Evolutionary conservation across 2,888 invertebrate genomes (phyloP), one percentile per base, ranked within the genome.

Genomic region (Apamea crenata): DNA sequence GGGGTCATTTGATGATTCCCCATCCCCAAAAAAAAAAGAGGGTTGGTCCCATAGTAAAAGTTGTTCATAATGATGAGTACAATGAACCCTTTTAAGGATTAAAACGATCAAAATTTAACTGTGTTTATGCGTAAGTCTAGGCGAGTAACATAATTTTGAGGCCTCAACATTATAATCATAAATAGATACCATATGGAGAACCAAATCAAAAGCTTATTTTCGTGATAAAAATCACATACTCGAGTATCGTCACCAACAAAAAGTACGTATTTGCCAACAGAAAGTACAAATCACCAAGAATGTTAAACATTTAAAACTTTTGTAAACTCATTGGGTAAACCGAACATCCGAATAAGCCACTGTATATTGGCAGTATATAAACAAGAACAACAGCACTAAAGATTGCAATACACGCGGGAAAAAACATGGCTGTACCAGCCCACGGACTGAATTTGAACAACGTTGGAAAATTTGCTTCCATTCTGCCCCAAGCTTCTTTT

Each of bases 351-450:
- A 80, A 84, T 79, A 79, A 84, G 32, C 47, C 71, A 25, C 69
- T 50, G 21, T 73, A 69, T 80, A 81, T 80, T 65, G 77, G 70
- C 67, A 70, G 67, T 79, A 66, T 78, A 83, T 77, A 82, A 84
- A 87, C 67, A 77, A 82, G 72, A 87, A 82, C 74, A 87, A 81
- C 80, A 70, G 53, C 78, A 85, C 69, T 89, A 85, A 88, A 89
- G 88, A 90, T 90, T 85, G 86, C 85, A 86, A 88, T 87, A 82
- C 89, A 82, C 86, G n/a, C 25, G 86, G 87, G 88, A 76, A 82
- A 83, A 89, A 79, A 87, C 82, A 74, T 76, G 61, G 74, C 69
- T 25, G 72, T 75, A 74, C 59, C 6, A 59, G n/a, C 12, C 10
- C 77, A 74, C 77, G 74, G 40, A 61, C 77, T 78, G 83, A 89